Evolutionary conservation across 1,140 invertebrate species (phyloP).

Genomic region (Bombus pascuorum): DNA sequence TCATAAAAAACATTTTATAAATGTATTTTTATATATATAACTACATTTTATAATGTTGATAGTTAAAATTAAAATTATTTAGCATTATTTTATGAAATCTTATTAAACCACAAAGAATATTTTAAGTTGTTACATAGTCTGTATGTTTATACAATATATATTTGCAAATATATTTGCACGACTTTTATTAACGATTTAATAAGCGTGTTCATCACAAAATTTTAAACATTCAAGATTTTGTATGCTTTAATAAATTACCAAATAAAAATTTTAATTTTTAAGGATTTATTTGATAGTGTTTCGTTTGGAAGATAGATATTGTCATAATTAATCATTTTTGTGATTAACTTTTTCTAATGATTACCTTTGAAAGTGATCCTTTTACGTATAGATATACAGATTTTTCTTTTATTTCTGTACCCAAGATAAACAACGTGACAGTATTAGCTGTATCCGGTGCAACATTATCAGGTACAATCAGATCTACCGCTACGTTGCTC

Average conservation of each 20-base stretch:
- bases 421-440: conserved; percentile 81
- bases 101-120: not conserved
- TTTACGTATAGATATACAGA: conserved; percentile 80
- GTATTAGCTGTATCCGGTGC: conserved; percentile 82
- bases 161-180: not conserved
- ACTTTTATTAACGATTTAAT: not conserved
- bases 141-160: not conserved
- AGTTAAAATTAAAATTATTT: not conserved
- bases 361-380: conserved; percentile 63
- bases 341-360: conserved; percentile 21
- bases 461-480: conserved; percentile 80
- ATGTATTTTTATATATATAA: not conserved
- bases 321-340: not conserved
- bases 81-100: not conserved
- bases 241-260: not conserved
- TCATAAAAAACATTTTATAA: not conserved
- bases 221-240: not conserved
- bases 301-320: not conserved
- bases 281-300: not conserved
- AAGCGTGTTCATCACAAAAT: not conserved
- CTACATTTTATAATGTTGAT: not conserved
- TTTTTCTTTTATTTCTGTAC: conserved; percentile 76
- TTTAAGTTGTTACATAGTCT: no score
- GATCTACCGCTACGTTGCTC: conserved; percentile 81
- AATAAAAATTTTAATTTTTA: not conserved